Evolutionary conservation across 2,888 invertebrate genomes (phyloP).

Genomic region (Incurvaria masculella): DNA sequence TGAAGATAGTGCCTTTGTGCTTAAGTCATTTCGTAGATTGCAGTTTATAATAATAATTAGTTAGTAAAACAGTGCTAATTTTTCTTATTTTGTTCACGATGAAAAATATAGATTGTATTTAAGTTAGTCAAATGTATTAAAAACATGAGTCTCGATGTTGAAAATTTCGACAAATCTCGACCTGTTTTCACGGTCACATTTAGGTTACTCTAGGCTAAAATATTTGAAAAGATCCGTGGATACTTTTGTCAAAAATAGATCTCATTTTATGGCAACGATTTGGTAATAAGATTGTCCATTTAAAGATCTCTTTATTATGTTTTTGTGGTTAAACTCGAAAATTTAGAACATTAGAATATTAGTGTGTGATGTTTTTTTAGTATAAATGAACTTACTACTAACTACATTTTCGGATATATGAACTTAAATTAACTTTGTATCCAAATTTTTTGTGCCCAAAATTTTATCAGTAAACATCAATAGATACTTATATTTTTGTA

Average conservation of each 20-base stretch:
- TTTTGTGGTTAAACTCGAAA: slow-evolving; percentile 32
- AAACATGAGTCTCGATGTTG: too few relatives aligned
- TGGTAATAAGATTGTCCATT: slow-evolving; percentile 28
- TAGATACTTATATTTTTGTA: too few relatives aligned
- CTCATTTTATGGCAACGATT: slow-evolving; percentile 38
- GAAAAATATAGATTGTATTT: background rate
- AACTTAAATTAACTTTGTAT: background rate
- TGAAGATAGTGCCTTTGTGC: background rate
- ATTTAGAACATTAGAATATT: slow-evolving; percentile 10
- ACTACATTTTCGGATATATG: background rate
- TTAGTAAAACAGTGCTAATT: too few relatives aligned
- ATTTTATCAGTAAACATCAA: too few relatives aligned
- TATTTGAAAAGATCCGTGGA: background rate
- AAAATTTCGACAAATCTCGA: background rate
- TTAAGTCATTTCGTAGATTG: background rate
- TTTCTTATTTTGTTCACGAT: slow-evolving; percentile 1
- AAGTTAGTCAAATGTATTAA: too few relatives aligned
- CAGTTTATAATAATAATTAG: background rate
- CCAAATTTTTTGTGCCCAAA: background rate
- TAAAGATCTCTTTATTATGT: slow-evolving; percentile 44
- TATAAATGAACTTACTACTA: background rate
- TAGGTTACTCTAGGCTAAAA: background rate
- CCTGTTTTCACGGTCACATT: too few relatives aligned
- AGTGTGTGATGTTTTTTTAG: background rate
- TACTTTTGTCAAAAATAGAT: slow-evolving; percentile 41